Evolutionary conservation across 2,888 invertebrate genomes (phyloP).

Genomic region (Scaeva pyrastri): DNA sequence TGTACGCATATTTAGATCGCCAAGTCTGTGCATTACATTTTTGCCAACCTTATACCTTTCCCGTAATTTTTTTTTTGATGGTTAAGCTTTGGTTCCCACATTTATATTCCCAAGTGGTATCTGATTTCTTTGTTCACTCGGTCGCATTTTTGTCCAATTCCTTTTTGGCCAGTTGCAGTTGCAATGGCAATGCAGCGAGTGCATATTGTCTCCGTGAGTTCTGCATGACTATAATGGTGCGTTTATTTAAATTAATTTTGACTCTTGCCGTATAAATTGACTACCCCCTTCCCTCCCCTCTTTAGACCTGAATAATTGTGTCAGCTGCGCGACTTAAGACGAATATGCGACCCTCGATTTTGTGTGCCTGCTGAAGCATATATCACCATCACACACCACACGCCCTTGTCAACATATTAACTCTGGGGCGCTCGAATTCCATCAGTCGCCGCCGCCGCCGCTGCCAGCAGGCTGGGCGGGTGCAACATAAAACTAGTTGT

Average conservation of each 20-base stretch:
- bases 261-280: slow-evolving; percentile 53
- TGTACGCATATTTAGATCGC: neutral
- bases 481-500: slow-evolving; percentile 46
- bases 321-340: slow-evolving; percentile 31
- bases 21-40: slow-evolving; percentile 2
- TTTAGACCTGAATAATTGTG: slow-evolving; percentile 43
- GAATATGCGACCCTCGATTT: slow-evolving; percentile 35
- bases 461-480: no score
- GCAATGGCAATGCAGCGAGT: neutral
- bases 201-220: neutral
- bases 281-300: neutral
- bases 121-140: slow-evolving; percentile 28
- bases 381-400: slow-evolving; percentile 74
- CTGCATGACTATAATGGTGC: slow-evolving; percentile 24
- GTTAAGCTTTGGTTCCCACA: slow-evolving; percentile 64
- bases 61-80: neutral
- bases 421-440: slow-evolving; percentile 1
- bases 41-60: neutral
- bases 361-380: slow-evolving; percentile 65
- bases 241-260: slow-evolving; percentile 72
- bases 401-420: slow-evolving; percentile 41
- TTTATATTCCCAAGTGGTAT: slow-evolving; percentile 58
- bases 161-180: slow-evolving; percentile 11
- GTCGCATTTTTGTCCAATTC: slow-evolving; percentile 39
- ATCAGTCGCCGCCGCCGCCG: slow-evolving; percentile 14